Percentiles rank a stretch among this genome's conserved stretches.
These are phyloP conservation scores for Nixonia krombeini DNA, from an alignment of 1,140 invertebrate genomes.

Conservation along the genomic window DNA sequence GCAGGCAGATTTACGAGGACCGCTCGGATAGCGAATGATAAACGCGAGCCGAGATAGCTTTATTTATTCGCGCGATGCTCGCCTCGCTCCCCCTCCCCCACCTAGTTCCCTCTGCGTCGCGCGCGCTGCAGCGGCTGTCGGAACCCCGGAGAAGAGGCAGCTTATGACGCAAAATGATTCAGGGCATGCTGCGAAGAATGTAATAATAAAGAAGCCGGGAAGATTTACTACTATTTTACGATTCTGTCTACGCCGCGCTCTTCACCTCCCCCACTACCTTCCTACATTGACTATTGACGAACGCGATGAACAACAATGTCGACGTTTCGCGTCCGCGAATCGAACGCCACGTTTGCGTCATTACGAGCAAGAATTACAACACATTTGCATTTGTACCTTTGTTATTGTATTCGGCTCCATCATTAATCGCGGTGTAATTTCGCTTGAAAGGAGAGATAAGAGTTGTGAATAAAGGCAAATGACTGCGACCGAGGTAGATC, in stretches of 20 bases:
- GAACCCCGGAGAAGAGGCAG: slow-evolving; percentile 14
- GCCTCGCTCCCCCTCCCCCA: slow-evolving; percentile 34
- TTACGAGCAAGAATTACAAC: neutral
- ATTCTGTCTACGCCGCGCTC: neutral
- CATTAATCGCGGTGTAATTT: slow-evolving; percentile 1
- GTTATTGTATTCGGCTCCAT: neutral
- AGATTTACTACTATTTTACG: slow-evolving; percentile 8
- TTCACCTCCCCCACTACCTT: neutral
- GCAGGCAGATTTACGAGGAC: slow-evolving; percentile 70
- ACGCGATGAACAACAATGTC: neutral
- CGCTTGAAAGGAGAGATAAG: neutral
- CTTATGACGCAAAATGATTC: slow-evolving; percentile 25
- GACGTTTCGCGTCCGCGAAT: neutral
- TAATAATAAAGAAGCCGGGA: slow-evolving; percentile 11
- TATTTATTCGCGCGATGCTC: slow-evolving; percentile 69
- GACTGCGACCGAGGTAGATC: neutral
- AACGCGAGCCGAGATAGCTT: slow-evolving; percentile 70
- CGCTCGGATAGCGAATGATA: slow-evolving; percentile 71
- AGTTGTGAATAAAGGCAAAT: neutral
- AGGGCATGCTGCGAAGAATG: slow-evolving; percentile 5
- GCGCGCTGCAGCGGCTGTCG: slow-evolving; percentile 15
- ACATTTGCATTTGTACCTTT: too few species aligned
- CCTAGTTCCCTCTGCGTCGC: too few species aligned
- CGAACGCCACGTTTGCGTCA: neutral
- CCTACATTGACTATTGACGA: neutral